Evolutionary conservation across 2,888 invertebrate species (phyloP).

Genomic region (Cephus runcator): DNA sequence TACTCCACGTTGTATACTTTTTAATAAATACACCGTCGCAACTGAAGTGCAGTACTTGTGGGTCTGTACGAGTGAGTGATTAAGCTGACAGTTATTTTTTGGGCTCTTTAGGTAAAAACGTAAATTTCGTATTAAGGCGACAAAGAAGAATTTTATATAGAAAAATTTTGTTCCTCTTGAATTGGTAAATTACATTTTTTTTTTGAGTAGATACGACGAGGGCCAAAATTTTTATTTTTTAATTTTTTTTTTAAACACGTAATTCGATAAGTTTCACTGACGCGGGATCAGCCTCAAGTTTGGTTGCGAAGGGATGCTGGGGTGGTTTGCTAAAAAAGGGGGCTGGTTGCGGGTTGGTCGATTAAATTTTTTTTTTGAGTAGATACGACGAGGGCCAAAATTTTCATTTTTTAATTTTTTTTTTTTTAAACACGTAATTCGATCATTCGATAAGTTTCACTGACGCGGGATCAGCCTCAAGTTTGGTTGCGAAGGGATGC

Average conservation of each 20-base stretch:
- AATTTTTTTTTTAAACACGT: background rate
- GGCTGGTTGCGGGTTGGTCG: conserved; percentile 63
- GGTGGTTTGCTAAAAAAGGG: conserved; percentile 64
- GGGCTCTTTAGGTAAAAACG: background rate
- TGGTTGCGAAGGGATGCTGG: conserved; percentile 23
- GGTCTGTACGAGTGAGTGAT: background rate
- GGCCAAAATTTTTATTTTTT: no score
- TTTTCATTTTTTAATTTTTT: no score
- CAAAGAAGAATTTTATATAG: background rate
- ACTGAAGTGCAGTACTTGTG: background rate
- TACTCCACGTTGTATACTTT: background rate
- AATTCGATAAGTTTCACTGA: background rate
- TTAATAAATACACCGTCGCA: background rate
- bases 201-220: no score
- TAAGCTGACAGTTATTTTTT: background rate
- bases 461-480: background rate
- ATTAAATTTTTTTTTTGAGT: conserved; percentile 26
- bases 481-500: conserved; percentile 8
- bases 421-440: background rate
- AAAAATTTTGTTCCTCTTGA: no score
- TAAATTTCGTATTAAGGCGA: background rate
- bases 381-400: no score
- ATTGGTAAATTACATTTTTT: no score
- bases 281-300: background rate
- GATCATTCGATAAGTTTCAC: background rate